Evolutionary conservation across 2,113 vertebrate species (phyloP).

Genomic region (Aepyceros melampus): DNA sequence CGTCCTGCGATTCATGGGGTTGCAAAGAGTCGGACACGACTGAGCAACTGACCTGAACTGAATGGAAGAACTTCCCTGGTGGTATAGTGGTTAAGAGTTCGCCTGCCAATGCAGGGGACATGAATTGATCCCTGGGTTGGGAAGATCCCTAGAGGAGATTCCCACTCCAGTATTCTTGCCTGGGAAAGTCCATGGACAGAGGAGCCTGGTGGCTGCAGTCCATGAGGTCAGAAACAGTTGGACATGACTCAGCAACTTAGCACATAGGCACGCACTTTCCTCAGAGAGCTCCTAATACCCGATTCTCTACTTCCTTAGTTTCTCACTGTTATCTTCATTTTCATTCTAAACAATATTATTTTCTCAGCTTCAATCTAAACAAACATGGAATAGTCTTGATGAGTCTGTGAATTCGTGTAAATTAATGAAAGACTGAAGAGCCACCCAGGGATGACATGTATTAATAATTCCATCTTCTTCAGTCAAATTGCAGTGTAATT

Average conservation of each 20-base stretch:
- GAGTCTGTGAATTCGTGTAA: constrained; percentile 45
- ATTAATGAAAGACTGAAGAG: constrained; percentile 54
- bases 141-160: background rate
- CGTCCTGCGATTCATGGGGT: too few relatives aligned
- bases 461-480: background rate
- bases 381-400: constrained; percentile 22
- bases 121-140: background rate
- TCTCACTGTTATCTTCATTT: constrained; percentile 6
- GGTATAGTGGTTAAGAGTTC: background rate
- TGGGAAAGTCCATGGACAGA: background rate
- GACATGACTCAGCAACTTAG: background rate
- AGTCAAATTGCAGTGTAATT: constrained; percentile 3
- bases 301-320: background rate
- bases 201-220: background rate
- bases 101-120: background rate
- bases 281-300: constrained; percentile 20
- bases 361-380: constrained; percentile 33
- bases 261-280: background rate
- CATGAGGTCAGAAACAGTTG: background rate
- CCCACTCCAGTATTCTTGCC: background rate
- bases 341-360: constrained; percentile 47
- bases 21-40: too few relatives aligned
- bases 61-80: background rate
- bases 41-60: too few relatives aligned
- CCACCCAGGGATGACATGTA: background rate